Conservation (phyloP, 2,797 vertebrate genomes). For the Spheniscus humboldti region DNA sequence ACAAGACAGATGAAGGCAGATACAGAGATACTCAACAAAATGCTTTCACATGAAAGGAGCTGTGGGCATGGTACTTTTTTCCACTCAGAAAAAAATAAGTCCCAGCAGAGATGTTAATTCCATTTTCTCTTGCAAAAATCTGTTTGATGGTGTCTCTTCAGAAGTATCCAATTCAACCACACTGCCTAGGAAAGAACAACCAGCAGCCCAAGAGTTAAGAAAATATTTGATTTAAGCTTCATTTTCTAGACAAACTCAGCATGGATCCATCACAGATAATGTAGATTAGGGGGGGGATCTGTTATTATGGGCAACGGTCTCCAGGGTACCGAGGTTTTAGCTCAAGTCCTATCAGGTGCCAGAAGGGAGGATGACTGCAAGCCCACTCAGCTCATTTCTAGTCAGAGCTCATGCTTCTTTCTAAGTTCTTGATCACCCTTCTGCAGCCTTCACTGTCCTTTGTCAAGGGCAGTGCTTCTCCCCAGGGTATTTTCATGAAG, state of each 20-base stretch:
- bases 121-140: background rate
- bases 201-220: background rate
- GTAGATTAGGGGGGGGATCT: rapidly evolving
- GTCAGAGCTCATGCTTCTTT: background rate
- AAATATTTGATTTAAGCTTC: background rate
- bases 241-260: background rate
- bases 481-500: background rate
- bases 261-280: background rate
- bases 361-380: background rate
- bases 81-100: background rate
- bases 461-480: background rate
- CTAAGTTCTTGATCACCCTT: background rate
- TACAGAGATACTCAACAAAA: background rate
- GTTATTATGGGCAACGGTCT: background rate
- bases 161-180: background rate
- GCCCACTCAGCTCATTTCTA: background rate
- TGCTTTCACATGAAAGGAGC: background rate
- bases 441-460: background rate
- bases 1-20: background rate
- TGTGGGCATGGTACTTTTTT: background rate
- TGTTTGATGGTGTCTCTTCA: background rate
- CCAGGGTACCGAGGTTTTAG: background rate
- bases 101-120: background rate
- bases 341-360: background rate
- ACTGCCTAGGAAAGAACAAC: background rate